phyloP scores from a whole-genome alignment of 2,113 vertebrate genomes.

The Sciurus niger region DNA sequence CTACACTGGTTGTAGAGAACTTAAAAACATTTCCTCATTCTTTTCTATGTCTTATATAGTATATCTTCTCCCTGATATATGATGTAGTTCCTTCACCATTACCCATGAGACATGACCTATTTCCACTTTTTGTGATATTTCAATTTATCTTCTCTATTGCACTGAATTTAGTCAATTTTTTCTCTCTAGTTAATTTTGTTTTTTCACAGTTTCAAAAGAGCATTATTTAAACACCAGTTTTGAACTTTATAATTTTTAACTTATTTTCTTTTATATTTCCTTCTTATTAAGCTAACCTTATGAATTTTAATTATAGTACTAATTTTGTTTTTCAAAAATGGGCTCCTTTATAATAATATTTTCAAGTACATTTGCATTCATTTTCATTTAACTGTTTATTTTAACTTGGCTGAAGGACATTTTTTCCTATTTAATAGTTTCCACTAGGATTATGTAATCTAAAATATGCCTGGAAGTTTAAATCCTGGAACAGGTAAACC shows the following conservation, averaged over 20 bases:
- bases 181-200: background rate
- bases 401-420: background rate
- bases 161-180: conserved; percentile 15
- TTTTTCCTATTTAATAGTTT: background rate
- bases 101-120: background rate
- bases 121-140: conserved; percentile 40
- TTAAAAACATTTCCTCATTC: background rate
- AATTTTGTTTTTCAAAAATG: conserved; percentile 46
- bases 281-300: background rate
- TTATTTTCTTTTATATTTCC: conserved; percentile 5
- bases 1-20: background rate
- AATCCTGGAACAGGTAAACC: background rate
- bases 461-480: background rate
- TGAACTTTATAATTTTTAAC: conserved; percentile 57
- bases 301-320: conserved; percentile 25
- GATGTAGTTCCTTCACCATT: background rate
- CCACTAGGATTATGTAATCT: background rate
- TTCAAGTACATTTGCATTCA: background rate
- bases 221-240: background rate
- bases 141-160: background rate
- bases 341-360: background rate
- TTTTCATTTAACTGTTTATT: background rate
- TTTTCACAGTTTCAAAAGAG: background rate
- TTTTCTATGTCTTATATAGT: background rate
- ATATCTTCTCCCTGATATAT: background rate